Conservation (phyloP, 1,140 invertebrate genomes). For the Calephelis nemesis region DNA sequence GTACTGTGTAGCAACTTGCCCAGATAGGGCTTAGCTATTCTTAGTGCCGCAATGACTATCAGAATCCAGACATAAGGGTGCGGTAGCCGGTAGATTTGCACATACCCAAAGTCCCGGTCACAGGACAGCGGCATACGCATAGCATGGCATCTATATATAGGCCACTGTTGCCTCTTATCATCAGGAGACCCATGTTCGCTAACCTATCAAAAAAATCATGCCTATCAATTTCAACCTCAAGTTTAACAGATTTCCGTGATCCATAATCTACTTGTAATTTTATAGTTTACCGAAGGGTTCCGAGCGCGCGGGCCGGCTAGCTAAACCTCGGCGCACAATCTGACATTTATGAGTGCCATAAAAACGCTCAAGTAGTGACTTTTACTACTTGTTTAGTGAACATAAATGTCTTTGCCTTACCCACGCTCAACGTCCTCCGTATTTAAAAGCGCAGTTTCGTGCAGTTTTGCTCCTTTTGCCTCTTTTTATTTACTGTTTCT, state of each 20-base stretch:
- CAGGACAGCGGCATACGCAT: too few relatives aligned
- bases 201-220: too few relatives aligned
- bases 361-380: conserved; percentile 80
- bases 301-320: conserved; percentile 35
- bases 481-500: conserved; percentile 73
- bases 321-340: conserved; percentile 72
- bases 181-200: too few relatives aligned
- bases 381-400: conserved; percentile 81
- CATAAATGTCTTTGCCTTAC: conserved; percentile 80
- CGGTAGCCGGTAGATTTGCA: too few relatives aligned
- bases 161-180: too few relatives aligned
- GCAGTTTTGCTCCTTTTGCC: conserved; percentile 70
- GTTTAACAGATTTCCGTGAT: background rate
- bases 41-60: too few relatives aligned
- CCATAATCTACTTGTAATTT: conserved; percentile 8
- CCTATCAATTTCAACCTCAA: too few relatives aligned
- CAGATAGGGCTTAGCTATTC: too few relatives aligned
- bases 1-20: too few relatives aligned
- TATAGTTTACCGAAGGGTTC: conserved; percentile 9
- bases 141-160: too few relatives aligned
- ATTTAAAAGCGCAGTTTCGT: conserved; percentile 78
- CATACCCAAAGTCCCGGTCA: too few relatives aligned
- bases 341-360: conserved; percentile 80
- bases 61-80: too few relatives aligned
- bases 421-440: conserved; percentile 73